Evolutionary conservation across 2,888 invertebrate genomes (phyloP).

Genomic region (Lutraria lutraria): DNA sequence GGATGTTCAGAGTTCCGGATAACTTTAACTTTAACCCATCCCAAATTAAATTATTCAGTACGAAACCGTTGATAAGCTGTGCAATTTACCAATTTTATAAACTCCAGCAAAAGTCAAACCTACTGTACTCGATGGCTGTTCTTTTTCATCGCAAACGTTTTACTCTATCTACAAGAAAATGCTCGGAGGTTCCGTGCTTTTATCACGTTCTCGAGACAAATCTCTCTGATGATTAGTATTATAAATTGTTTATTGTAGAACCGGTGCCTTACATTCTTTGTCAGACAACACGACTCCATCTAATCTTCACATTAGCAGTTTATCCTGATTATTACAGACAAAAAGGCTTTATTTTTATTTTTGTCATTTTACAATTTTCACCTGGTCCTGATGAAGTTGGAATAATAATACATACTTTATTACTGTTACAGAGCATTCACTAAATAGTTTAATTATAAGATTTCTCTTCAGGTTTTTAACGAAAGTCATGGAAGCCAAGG

Average conservation of each 20-base stretch:
- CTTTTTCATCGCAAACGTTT: neutral
- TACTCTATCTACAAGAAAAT: neutral
- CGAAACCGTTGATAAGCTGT: neutral
- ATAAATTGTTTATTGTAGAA: conserved; percentile 4
- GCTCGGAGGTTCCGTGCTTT: neutral
- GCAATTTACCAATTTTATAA: neutral
- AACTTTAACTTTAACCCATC: neutral
- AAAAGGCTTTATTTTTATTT: neutral
- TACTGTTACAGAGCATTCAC: too few species aligned
- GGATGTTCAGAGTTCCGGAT: too few species aligned
- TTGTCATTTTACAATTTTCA: conserved; percentile 11
- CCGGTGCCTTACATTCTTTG: neutral
- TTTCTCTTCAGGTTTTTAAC: too few species aligned
- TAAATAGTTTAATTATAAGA: too few species aligned
- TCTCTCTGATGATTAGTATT: neutral
- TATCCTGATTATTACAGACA: neutral
- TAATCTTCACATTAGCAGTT: conserved; percentile 1
- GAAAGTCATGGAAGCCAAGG: too few species aligned
- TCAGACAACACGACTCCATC: conserved; percentile 15
- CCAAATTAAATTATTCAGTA: neutral
- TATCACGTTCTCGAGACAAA: neutral
- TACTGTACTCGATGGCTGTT: neutral
- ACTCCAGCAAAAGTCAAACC: neutral
- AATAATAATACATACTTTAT: too few species aligned
- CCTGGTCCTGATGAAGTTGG: neutral